phyloP scores from a whole-genome alignment of 2,888 invertebrate genomes.

The Acholoe squamosa region DNA sequence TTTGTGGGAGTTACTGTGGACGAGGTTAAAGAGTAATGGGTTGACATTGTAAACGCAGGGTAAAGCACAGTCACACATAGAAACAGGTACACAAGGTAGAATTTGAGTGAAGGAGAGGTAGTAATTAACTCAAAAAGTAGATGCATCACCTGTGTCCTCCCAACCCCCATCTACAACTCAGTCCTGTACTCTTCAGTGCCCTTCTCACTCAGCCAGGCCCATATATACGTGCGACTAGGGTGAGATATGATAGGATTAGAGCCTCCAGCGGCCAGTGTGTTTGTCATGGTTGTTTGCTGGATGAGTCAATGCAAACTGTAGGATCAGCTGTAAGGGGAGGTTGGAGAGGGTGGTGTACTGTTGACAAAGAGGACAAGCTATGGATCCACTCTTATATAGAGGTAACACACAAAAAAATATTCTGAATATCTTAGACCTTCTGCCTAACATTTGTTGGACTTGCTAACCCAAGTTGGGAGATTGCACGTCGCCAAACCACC shows the following conservation, averaged over 20 bases:
- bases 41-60: not conserved
- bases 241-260: slow-evolving; percentile 43
- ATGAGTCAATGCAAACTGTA: not conserved
- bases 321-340: not conserved
- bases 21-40: too few relatives aligned
- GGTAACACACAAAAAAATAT: too few relatives aligned
- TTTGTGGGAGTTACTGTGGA: too few relatives aligned
- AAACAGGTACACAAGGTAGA: too few relatives aligned
- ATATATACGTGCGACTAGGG: not conserved
- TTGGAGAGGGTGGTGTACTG: not conserved
- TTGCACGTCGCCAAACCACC: too few relatives aligned
- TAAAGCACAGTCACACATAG: not conserved
- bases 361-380: not conserved
- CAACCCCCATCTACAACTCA: not conserved
- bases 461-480: too few relatives aligned
- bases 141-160: too few relatives aligned
- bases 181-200: not conserved
- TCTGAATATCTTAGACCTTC: too few relatives aligned
- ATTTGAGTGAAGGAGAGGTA: too few relatives aligned
- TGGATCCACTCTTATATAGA: slow-evolving; percentile 10
- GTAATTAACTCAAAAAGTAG: too few relatives aligned
- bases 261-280: not conserved
- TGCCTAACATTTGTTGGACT: too few relatives aligned
- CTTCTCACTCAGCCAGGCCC: not conserved
- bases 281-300: not conserved